These are phyloP conservation scores for Bufo gargarizans DNA, from an alignment of 2,113 vertebrate genomes.

Conservation along the genomic window DNA sequence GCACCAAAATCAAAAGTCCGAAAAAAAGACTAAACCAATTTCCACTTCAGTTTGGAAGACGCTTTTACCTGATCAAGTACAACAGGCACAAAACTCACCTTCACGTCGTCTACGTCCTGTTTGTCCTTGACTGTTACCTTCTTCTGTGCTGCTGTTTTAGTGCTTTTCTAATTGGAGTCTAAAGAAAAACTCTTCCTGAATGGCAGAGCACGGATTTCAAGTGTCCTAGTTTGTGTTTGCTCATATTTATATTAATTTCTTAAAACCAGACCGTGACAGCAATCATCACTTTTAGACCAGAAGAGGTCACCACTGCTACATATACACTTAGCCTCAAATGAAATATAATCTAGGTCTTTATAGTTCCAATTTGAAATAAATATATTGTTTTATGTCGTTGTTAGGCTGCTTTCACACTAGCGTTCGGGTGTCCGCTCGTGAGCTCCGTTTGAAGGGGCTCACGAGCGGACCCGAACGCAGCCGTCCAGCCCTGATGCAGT, in stretches of 20 bases:
- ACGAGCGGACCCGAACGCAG: too few species aligned
- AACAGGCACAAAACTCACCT: background rate
- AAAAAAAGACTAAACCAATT: slow-evolving; percentile 74
- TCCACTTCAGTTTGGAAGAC: background rate
- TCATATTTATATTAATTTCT: background rate
- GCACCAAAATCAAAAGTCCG: slow-evolving; percentile 88
- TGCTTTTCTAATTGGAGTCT: background rate
- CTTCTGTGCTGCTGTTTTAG: background rate
- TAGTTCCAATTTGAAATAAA: background rate
- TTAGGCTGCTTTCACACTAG: too few species aligned
- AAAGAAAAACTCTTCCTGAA: background rate
- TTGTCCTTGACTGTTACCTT: background rate
- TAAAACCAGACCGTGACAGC: background rate
- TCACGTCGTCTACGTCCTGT: background rate
- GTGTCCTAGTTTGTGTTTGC: background rate
- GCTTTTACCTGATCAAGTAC: background rate
- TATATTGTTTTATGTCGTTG: background rate
- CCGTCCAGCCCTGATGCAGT: too few species aligned
- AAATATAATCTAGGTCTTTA: background rate
- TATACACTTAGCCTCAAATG: background rate
- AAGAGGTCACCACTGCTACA: slow-evolving; percentile 29
- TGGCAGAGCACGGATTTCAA: too few species aligned
- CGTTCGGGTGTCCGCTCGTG: too few species aligned
- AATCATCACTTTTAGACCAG: slow-evolving; percentile 2
- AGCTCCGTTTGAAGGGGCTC: too few species aligned